phyloP scores from a whole-genome alignment of 2,888 invertebrate genomes.

The Leucozona laternaria region DNA sequence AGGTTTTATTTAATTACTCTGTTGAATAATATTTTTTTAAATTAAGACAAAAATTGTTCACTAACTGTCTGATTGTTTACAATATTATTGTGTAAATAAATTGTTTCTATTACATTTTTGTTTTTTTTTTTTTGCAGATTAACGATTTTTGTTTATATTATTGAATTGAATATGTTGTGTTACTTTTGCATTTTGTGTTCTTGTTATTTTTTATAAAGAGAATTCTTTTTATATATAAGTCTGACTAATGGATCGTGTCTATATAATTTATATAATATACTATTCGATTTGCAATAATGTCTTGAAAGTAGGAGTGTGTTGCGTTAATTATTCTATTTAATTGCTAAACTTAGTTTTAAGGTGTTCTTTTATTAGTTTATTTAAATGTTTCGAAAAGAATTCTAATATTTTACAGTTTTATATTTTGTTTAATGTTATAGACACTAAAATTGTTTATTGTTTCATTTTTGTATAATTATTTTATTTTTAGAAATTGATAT shows the following conservation, averaged over 20 bases:
- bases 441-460: constrained; percentile 63
- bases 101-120: constrained; percentile 56
- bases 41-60: constrained; percentile 49
- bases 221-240: constrained; percentile 11
- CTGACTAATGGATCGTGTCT: constrained; percentile 55
- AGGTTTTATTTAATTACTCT: constrained; percentile 29
- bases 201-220: constrained; percentile 39
- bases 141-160: constrained; percentile 54
- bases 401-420: constrained; percentile 50
- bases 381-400: constrained; percentile 60
- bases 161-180: constrained; percentile 40
- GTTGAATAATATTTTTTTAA: constrained; percentile 37
- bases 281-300: constrained; percentile 60
- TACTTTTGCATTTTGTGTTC: constrained; percentile 52
- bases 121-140: constrained; percentile 70
- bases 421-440: constrained; percentile 30
- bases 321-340: constrained; percentile 58
- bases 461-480: constrained; percentile 24
- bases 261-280: constrained; percentile 25
- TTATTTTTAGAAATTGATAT: constrained; percentile 68
- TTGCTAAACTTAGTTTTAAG: constrained; percentile 62
- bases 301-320: constrained; percentile 62
- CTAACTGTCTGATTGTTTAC: constrained; percentile 73
- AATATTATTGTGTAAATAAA: constrained; percentile 51
- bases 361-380: constrained; percentile 44